Conservation (phyloP, 2,797 vertebrate genomes). For the Kryptolebias ocellatus region DNA sequence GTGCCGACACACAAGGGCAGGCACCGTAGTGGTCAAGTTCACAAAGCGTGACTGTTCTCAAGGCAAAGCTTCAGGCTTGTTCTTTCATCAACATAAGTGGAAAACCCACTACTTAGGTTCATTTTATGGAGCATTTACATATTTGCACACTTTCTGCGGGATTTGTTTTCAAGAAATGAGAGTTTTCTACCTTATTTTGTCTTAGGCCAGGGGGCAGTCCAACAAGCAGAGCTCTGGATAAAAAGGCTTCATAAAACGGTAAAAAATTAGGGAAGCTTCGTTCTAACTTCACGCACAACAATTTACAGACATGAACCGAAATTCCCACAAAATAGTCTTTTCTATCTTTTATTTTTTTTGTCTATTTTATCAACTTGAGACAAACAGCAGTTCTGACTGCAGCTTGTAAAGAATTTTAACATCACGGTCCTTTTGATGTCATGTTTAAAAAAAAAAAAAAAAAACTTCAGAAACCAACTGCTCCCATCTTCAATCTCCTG, state of each 20-base stretch:
- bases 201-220: background rate
- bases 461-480: slow-evolving; percentile 70
- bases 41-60: slow-evolving; percentile 65
- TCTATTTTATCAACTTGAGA: slow-evolving; percentile 28
- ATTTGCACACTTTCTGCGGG: slow-evolving; percentile 54
- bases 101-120: slow-evolving; percentile 51
- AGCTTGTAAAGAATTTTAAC: slow-evolving; percentile 58
- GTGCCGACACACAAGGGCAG: slow-evolving; percentile 53
- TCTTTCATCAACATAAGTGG: slow-evolving; percentile 62
- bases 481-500: slow-evolving; percentile 67
- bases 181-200: slow-evolving; percentile 16
- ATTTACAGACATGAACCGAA: slow-evolving; percentile 9
- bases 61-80: slow-evolving; percentile 53
- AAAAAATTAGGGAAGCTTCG: slow-evolving; percentile 16
- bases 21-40: slow-evolving; percentile 60
- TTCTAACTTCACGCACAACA: too few relatives aligned
- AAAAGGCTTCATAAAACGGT: slow-evolving; percentile 10
- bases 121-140: slow-evolving; percentile 64
- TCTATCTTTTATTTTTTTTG: background rate
- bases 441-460: slow-evolving; percentile 40
- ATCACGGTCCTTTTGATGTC: slow-evolving; percentile 51
- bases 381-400: slow-evolving; percentile 63
- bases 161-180: slow-evolving; percentile 27
- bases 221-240: background rate
- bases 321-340: slow-evolving; percentile 34